Conservation (phyloP, 2,113 vertebrate species). For the Laticauda colubrina region DNA sequence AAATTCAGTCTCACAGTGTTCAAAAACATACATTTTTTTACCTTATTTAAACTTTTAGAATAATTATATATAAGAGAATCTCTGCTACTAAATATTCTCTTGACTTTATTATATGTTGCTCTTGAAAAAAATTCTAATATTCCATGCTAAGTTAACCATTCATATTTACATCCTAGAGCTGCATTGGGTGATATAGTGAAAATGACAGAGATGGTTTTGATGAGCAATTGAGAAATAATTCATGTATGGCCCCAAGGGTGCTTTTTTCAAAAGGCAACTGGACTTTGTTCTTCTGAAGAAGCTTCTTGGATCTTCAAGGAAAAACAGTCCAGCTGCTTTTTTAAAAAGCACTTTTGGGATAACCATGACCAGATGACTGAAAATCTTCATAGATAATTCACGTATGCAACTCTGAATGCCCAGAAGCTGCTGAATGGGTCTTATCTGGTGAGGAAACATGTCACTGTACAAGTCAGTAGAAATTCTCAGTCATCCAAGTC, state of each 20-base stretch:
- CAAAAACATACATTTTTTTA: neutral
- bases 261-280: neutral
- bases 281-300: neutral
- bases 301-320: neutral
- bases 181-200: neutral
- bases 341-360: too few relatives aligned
- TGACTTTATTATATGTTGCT: neutral
- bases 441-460: neutral
- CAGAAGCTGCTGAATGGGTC: neutral
- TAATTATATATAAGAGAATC: neutral
- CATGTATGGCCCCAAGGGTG: neutral
- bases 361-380: too few relatives aligned
- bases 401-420: too few relatives aligned
- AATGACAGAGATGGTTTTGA: neutral
- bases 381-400: neutral
- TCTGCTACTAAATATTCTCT: neutral
- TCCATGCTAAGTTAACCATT: neutral
- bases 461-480: neutral
- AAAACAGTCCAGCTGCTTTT: neutral
- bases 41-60: neutral
- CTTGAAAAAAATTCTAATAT: neutral
- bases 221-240: neutral
- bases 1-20: neutral
- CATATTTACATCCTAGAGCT: neutral
- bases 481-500: too few relatives aligned